Evolutionary conservation across 1,140 invertebrate genomes (phyloP), one percentile per base, ranked within the genome.

Genomic region (Cephus cinctus): DNA sequence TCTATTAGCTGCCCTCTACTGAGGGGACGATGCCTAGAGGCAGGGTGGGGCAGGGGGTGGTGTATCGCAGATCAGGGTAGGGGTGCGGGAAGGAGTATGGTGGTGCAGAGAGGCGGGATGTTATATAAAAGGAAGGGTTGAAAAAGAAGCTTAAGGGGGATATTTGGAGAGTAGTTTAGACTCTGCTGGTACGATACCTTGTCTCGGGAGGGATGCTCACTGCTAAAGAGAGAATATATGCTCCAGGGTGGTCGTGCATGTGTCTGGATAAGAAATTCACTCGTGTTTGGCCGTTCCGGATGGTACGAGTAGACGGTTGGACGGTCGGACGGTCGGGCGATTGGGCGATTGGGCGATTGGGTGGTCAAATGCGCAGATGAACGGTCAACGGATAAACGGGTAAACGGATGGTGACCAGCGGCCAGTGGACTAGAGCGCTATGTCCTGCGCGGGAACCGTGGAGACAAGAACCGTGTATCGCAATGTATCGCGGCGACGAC

Each of bases 391-490:
- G 18, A 40, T n/a, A n/a, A n/a, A n/a, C n/a, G n/a, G n/a, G n/a
- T n/a, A n/a, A n/a, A n/a, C n/a, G n/a, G 23, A 20, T 22, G 16
- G 57, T 57, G 54, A 58, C 61, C 60, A 54, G 65, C 65, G 55
- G 65, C 50, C 60, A 65, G 63, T 58, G 59, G 59, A 59, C 63
- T 59, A 63, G 61, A 69, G 65, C 61, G 58, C 51, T 54, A 59
- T 59, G 58, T 61, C 65, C 63, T 68, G 66, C 66, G 65, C 65
- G 66, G 22, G 61, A 57, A 67, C 63, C 66, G 62, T 71, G 59
- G 69, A 71, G 67, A 69, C 67, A 65, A 70, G 65, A 63, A 64
- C 63, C 56, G 36, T 42, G 71, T 75, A 75, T 75, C 69, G 72
- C 67, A 65, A 70, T 75, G 69, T 73, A 73, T 75, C 72, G 72